Conservation (phyloP, 2,797 vertebrate genomes). For the Intellagama lesueurii region DNA sequence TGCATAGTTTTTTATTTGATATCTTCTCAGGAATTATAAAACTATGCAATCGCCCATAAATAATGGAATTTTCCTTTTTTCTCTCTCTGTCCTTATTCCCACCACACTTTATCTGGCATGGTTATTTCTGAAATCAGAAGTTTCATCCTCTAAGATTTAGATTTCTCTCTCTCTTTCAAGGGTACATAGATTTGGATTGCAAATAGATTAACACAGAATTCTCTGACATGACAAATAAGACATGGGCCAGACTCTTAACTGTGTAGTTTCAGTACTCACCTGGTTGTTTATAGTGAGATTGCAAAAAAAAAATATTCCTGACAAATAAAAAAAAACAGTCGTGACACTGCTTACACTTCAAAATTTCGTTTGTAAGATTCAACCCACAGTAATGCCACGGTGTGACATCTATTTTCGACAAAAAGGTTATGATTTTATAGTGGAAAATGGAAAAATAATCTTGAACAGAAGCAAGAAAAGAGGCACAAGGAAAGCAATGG, state of each 20-base stretch:
- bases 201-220: background rate
- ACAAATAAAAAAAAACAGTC: background rate
- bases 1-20: background rate
- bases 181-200: background rate
- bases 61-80: background rate
- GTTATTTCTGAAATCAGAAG: background rate
- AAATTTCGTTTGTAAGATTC: slow-evolving; percentile 72
- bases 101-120: background rate
- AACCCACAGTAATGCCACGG: slow-evolving; percentile 75
- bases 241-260: background rate
- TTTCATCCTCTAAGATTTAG: background rate
- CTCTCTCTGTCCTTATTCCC: background rate
- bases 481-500: slow-evolving; percentile 58
- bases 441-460: slow-evolving; percentile 83
- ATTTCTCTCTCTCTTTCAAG: background rate
- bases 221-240: background rate
- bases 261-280: background rate
- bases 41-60: background rate
- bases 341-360: background rate
- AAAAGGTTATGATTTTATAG: slow-evolving; percentile 83
- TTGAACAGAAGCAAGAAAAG: slow-evolving; percentile 79
- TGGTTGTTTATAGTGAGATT: slow-evolving; percentile 34
- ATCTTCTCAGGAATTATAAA: background rate
- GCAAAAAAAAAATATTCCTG: slow-evolving; percentile 18
- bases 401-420: slow-evolving; percentile 86